Conservation (phyloP, 2,888 invertebrate genomes). For the Sicus ferrugineus region DNA sequence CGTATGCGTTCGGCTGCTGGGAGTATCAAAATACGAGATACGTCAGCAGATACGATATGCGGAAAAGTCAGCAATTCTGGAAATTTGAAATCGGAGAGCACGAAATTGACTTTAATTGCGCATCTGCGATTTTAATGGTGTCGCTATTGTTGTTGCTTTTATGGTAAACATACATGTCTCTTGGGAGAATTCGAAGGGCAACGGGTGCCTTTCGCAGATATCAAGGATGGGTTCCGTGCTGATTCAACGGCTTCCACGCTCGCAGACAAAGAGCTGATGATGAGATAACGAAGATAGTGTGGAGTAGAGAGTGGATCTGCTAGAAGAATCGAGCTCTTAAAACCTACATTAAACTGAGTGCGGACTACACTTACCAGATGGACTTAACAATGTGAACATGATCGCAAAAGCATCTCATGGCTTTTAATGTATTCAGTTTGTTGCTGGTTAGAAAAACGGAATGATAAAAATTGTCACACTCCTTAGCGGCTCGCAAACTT, state of each 20-base stretch:
- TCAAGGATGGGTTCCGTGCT: too few relatives aligned
- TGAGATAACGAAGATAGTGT: too few relatives aligned
- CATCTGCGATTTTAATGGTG: slow-evolving; percentile 49
- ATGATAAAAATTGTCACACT: not conserved
- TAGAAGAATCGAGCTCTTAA: too few relatives aligned
- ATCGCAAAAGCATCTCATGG: not conserved
- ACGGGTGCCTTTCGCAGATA: too few relatives aligned
- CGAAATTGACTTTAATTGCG: slow-evolving; percentile 49
- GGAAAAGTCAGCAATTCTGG: slow-evolving; percentile 49
- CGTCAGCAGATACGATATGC: slow-evolving; percentile 1
- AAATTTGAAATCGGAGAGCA: slow-evolving; percentile 40
- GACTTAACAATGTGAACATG: not conserved
- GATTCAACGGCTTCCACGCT: too few relatives aligned
- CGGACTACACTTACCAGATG: not conserved
- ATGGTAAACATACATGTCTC: too few relatives aligned
- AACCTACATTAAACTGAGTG: too few relatives aligned
- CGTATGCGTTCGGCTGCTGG: not conserved
- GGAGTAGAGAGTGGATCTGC: too few relatives aligned
- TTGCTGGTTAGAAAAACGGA: not conserved
- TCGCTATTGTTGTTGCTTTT: too few relatives aligned
- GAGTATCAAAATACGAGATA: not conserved
- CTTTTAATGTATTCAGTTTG: not conserved
- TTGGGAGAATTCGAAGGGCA: too few relatives aligned
- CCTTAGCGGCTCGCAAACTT: slow-evolving; percentile 2
- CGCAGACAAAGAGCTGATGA: too few relatives aligned